Evolutionary conservation across 2,113 vertebrate genomes (phyloP), one percentile per base, ranked within the genome.

Genomic region (Centrocercus urophasianus): DNA sequence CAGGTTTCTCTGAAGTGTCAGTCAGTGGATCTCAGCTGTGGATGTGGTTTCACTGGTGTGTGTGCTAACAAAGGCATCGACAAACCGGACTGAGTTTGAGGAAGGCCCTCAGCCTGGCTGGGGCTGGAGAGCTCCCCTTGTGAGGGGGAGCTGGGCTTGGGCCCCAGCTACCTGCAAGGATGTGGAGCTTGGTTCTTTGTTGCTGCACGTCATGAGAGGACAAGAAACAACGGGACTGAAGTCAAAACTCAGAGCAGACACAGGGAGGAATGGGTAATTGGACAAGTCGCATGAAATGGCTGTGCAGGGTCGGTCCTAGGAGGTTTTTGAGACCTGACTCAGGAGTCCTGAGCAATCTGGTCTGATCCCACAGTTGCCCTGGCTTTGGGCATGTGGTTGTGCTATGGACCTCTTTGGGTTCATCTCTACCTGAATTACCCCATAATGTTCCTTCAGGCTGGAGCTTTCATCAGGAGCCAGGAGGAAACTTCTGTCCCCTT

Each of bases 381-480:
- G 47, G 57, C n/a, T 69, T 86, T 34, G 65, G 56, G 56, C 25
- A 52, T 24, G 9, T 11, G 7, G 27, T n/a, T 8, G 40, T 32
- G 5, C 22, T 48, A 0, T 0, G 2, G 20, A 21, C 18, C 17
- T 86, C 13, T 18, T 2, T 3, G 45, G 16, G 32, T 30, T 14
- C n/a, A 34, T 27, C 50, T 30, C 1, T 21, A 24, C 45, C 11
- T 8, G 5, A 54, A 27, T 50, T 56, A 28, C 11, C 30, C 27
- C 22, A 15, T 45, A 24, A 40, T 45, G 15, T 27, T 71, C 50
- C 52, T 52, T 21, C 42, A 42, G 36, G 19, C 20, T 64, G 66
- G 38, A 74, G 50, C 27, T 6, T 20, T 52, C 9, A 48, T 20
- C 60, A 57, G 40, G 42, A 86, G n/a, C 19, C 43, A 56, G 28